phyloP scores from a whole-genome alignment of 2,888 invertebrate genomes.

The Coenonympha glycerion region DNA sequence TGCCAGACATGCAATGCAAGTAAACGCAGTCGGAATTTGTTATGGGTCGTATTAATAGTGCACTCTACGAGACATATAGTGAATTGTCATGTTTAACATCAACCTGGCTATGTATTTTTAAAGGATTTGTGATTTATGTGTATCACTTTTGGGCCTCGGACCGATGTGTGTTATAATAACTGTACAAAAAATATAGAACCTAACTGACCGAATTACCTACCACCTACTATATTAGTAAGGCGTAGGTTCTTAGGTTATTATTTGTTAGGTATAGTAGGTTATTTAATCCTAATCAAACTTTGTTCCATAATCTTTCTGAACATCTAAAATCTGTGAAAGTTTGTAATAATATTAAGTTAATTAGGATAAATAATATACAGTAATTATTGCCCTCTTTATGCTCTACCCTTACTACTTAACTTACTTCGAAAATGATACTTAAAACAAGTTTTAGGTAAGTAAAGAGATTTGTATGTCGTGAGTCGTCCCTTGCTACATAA shows the following conservation, averaged over 20 bases:
- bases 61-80: slow-evolving; percentile 19
- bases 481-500: slow-evolving; percentile 49
- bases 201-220: no score
- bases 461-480: slow-evolving; percentile 35
- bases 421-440: slow-evolving; percentile 2
- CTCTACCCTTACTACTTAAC: neutral
- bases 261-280: no score
- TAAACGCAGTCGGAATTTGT: slow-evolving; percentile 26
- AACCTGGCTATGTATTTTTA: neutral
- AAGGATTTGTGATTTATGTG: neutral
- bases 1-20: slow-evolving; percentile 26
- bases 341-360: no score
- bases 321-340: no score
- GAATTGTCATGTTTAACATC: slow-evolving; percentile 20
- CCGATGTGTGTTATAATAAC: no score
- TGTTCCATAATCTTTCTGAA: no score
- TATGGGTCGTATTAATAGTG: slow-evolving; percentile 25
- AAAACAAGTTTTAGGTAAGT: slow-evolving; percentile 31
- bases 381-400: no score
- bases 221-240: no score
- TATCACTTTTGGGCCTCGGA: neutral
- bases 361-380: no score
- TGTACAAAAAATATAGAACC: no score
- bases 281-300: no score
- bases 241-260: no score